phyloP scores from a whole-genome alignment of 2,113 vertebrate genomes.

The Cinclus cinclus region DNA sequence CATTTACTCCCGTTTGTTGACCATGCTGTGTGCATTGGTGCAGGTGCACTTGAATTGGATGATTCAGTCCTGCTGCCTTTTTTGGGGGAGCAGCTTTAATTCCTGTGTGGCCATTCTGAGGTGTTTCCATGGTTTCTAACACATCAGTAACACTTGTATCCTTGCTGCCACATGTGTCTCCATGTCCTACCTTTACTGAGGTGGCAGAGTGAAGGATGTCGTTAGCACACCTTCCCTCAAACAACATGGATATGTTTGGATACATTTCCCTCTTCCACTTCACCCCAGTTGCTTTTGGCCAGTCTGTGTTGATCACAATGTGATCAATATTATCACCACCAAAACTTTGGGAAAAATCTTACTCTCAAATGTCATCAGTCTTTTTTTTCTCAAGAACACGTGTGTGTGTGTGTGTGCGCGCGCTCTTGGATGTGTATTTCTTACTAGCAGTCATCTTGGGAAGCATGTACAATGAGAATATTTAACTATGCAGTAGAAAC shows the following conservation, averaged over 20 bases:
- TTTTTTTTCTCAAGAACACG: background rate
- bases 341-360: background rate
- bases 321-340: background rate
- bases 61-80: background rate
- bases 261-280: background rate
- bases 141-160: background rate
- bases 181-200: background rate
- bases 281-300: background rate
- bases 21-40: background rate
- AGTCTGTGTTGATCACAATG: background rate
- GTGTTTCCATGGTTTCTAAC: background rate
- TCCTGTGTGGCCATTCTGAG: background rate
- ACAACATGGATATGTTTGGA: too few species aligned
- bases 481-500: background rate
- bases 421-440: background rate
- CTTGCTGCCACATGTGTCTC: background rate
- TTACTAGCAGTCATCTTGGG: background rate
- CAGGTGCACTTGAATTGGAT: background rate
- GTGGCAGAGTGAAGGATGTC: background rate
- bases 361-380: fast-evolving
- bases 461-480: background rate
- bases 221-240: background rate
- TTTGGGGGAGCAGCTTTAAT: background rate
- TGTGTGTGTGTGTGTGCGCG: background rate
- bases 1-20: background rate